phyloP scores from a whole-genome alignment of 2,888 invertebrate genomes.

The Erannis defoliaria region DNA sequence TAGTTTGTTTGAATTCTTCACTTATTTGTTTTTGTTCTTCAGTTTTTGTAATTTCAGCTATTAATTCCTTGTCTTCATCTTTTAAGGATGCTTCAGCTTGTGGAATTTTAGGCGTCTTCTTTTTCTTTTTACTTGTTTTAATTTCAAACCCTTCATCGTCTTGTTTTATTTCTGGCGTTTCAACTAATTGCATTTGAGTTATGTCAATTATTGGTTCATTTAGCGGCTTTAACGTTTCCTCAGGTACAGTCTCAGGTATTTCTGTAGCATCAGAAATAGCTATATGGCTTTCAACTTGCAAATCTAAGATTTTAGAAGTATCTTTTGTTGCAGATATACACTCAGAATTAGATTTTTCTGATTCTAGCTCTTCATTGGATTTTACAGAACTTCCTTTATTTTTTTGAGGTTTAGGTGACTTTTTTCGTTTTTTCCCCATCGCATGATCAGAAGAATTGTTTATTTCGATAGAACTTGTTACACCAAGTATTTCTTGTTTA shows the following conservation, averaged over 20 bases:
- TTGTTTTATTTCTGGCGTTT: slow-evolving; percentile 32
- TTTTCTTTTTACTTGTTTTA: slow-evolving; percentile 56
- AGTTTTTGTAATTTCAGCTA: slow-evolving; percentile 2
- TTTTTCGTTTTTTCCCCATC: slow-evolving; percentile 56
- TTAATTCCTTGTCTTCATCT: neutral
- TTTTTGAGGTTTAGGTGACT: slow-evolving; percentile 50
- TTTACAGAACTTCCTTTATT: slow-evolving; percentile 28
- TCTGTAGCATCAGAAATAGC: neutral
- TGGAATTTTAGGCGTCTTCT: slow-evolving; percentile 54
- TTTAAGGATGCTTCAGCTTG: slow-evolving; percentile 23
- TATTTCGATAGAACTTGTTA: slow-evolving; percentile 3
- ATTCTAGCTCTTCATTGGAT: slow-evolving; percentile 12
- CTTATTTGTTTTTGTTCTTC: slow-evolving; percentile 22
- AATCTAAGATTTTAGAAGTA: neutral
- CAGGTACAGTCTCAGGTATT: neutral
- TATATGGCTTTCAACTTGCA: neutral
- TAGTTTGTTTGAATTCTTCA: neutral
- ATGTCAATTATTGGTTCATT: neutral
- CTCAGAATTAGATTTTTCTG: neutral
- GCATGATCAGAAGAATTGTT: slow-evolving; percentile 39
- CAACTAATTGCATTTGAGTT: slow-evolving; percentile 14
- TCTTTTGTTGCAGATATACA: slow-evolving; percentile 8
- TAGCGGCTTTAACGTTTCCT: neutral
- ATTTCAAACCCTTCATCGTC: slow-evolving; percentile 45
- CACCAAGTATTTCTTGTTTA: neutral